These are phyloP conservation scores for Metaphire vulgaris DNA, from an alignment of 1,140 invertebrate species.

Conservation along the genomic window DNA sequence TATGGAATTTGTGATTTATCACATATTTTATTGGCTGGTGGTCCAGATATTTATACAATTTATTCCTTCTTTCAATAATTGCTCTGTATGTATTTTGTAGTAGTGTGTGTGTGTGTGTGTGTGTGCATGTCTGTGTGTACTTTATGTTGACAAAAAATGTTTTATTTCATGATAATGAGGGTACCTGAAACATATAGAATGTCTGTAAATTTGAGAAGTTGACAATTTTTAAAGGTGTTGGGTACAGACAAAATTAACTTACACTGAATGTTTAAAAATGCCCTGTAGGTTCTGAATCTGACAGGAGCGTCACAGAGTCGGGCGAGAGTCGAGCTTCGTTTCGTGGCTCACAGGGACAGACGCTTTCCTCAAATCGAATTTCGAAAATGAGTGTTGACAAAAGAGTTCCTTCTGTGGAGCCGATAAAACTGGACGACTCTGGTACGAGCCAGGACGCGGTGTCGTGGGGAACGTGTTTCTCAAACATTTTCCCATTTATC, in stretches of 20 bases:
- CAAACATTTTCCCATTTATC: neutral
- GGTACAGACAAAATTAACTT: too few relatives aligned
- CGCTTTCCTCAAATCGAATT: neutral
- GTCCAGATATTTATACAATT: too few relatives aligned
- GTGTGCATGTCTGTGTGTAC: too few relatives aligned
- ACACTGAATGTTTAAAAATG: too few relatives aligned
- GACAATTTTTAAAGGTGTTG: too few relatives aligned
- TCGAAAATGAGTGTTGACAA: neutral
- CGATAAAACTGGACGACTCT: neutral
- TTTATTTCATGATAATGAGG: too few relatives aligned
- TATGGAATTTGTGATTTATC: neutral
- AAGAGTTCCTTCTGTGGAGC: neutral
- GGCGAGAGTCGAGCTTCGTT: neutral
- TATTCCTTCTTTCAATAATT: too few relatives aligned
- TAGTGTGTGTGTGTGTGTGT: too few relatives aligned
- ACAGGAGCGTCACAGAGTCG: neutral
- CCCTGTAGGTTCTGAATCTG: neutral
- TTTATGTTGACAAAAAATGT: too few relatives aligned
- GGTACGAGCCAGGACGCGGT: neutral
- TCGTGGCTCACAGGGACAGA: neutral
- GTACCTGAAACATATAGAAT: too few relatives aligned
- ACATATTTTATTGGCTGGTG: constrained; percentile 19
- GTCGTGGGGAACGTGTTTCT: neutral
- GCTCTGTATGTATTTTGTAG: too few relatives aligned
- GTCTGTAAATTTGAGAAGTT: too few relatives aligned